Evolutionary conservation across 1,140 invertebrate species (phyloP).

Genomic region (Drosophila pallidifrons): DNA sequence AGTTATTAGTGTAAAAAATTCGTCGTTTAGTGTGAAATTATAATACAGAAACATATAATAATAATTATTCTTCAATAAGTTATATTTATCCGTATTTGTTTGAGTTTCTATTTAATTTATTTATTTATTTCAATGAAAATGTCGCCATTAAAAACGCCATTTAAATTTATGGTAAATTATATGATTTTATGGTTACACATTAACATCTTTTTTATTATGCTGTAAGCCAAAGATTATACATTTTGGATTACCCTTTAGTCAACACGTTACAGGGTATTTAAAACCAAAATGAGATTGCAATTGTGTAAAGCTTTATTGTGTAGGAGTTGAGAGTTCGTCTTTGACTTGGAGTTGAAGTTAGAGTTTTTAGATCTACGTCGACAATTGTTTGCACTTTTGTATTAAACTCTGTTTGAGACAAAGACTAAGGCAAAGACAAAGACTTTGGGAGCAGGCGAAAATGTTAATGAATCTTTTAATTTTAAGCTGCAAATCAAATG

Average conservation of each 20-base stretch:
- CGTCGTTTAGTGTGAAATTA: too few species aligned
- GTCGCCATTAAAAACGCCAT: too few species aligned
- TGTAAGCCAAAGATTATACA: neutral
- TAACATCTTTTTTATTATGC: too few species aligned
- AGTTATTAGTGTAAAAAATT: too few species aligned
- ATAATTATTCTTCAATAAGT: too few species aligned
- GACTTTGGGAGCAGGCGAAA: slow-evolving; percentile 25
- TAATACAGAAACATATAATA: too few species aligned
- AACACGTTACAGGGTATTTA: neutral
- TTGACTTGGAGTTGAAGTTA: slow-evolving; percentile 24
- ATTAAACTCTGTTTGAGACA: slow-evolving; percentile 23
- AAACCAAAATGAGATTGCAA: slow-evolving; percentile 53
- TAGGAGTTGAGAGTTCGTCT: slow-evolving; percentile 34
- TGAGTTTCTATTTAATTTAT: too few species aligned
- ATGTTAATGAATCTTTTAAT: slow-evolving; percentile 70
- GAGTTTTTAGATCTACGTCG: slow-evolving; percentile 25
- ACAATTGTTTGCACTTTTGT: slow-evolving; percentile 47
- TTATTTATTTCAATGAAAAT: too few species aligned
- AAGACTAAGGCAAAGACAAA: slow-evolving; percentile 4
- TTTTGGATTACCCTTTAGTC: neutral
- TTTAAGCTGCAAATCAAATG: slow-evolving; percentile 48
- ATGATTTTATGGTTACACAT: too few species aligned
- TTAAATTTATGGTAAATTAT: too few species aligned
- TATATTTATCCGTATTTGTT: too few species aligned
- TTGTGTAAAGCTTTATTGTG: slow-evolving; percentile 54